These are phyloP conservation scores for Chrysolina haemoptera DNA, from an alignment of 2,888 invertebrate genomes.

Conservation along the genomic window DNA sequence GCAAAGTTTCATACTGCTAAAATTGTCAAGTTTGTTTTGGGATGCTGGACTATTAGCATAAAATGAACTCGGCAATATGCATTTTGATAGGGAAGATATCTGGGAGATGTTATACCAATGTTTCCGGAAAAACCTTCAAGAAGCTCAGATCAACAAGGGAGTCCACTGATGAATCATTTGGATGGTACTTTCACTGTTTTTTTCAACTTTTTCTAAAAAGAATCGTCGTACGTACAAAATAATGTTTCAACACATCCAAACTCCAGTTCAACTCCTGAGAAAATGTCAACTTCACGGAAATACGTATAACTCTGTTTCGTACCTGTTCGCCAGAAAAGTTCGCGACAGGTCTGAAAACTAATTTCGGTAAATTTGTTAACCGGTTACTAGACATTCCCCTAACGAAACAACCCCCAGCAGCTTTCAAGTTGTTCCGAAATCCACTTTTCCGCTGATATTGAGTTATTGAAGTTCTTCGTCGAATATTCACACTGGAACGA, in stretches of 20 bases:
- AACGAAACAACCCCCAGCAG: conserved; percentile 32
- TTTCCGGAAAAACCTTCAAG: no score
- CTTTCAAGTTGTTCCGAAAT: conserved; percentile 31
- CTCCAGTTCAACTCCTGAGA: not conserved
- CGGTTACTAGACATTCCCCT: conserved; percentile 30
- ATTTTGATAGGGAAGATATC: no score
- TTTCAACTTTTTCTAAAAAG: no score
- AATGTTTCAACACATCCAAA: not conserved
- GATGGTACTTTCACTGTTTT: no score
- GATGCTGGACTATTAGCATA: no score
- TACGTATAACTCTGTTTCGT: conserved; percentile 33
- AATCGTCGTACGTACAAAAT: no score
- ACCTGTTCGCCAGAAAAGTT: conserved; percentile 37
- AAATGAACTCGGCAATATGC: no score
- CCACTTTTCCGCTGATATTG: conserved; percentile 27
- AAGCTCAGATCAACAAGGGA: no score
- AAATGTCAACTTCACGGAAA: conserved; percentile 34
- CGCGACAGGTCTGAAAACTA: conserved; percentile 44
- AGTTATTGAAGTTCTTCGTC: conserved; percentile 30
- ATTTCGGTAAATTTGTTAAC: conserved; percentile 44
- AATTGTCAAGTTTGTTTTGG: no score
- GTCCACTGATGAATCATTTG: no score
- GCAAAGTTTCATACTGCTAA: no score
- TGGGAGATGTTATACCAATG: no score
- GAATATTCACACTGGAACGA: conserved; percentile 19